Base-by-base conservation (phyloP, 2,888 invertebrate genomes). In the Dryococelus australis region DNA sequence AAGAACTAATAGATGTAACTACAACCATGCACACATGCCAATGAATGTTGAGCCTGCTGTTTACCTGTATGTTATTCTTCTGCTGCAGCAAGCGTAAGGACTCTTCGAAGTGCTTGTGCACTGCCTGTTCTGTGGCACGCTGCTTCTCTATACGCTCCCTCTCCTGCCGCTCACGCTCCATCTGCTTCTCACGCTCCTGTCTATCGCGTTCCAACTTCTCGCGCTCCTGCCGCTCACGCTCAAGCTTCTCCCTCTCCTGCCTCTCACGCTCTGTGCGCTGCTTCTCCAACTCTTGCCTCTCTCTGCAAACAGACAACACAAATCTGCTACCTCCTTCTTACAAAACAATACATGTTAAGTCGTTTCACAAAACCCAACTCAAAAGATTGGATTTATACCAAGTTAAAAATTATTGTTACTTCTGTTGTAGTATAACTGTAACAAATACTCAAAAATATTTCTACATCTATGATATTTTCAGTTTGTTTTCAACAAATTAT, bases 101-200 rank as follows among this genome's bases (percentile, higher is more conserved):
- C 93, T 97, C 97, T 91, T 97, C 97, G 93, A 98, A 98, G 93
- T 98, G 98, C 93, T 97, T 96, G 91, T 97, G 95, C 88, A 98
- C 96, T 89, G 96, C 95, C 90, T 95, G 94, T 88, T 93, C 93
- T 89, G 93, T 92, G 88, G 91, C 91, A 91, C 93, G 91, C 89
- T 93, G 92, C 92, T 95, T 94, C 89, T 95, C 95, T 90, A 94
- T 93, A 89, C 95, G 93, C 93, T 96, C 94, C 43, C 94, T 89
- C 84, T 91, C 90, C 87, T 91, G 89, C 79, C 65, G 65, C 87
- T 92, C 92, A 88, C 90, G 92, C 92, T 91, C 92, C 90, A 88
- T 92, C n/a, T 65, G 65, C 65, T 65, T 65, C 65, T 65, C 65
- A 90, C 89, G 90, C 86, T 90, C 90, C 93, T 90, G 94, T 94